These are phyloP conservation scores for Sebastes oblongus DNA, from an alignment of 2,797 vertebrate genomes.

Conservation along the genomic window DNA sequence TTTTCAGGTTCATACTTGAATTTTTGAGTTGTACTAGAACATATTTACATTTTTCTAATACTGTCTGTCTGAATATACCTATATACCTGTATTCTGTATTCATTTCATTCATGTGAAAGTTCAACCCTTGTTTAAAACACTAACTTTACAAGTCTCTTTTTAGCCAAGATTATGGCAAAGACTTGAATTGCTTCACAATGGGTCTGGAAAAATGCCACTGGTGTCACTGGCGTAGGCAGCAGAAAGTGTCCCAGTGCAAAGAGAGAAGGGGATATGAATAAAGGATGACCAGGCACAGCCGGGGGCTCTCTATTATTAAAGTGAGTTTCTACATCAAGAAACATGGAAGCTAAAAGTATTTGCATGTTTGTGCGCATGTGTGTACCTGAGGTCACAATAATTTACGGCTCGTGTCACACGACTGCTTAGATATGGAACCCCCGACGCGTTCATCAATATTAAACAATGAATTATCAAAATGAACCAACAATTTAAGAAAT, in stretches of 20 bases:
- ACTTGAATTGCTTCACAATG: not conserved
- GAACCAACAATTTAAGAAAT: not conserved
- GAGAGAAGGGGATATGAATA: constrained; percentile 54
- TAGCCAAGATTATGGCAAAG: not conserved
- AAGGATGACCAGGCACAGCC: constrained; percentile 46
- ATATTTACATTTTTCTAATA: too few relatives aligned
- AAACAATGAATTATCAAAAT: not conserved
- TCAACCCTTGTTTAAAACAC: not conserved
- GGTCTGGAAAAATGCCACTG: constrained; percentile 4
- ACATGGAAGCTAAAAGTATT: constrained; percentile 42
- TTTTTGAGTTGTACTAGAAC: too few relatives aligned
- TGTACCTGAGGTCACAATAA: not conserved
- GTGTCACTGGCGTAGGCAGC: constrained; percentile 18
- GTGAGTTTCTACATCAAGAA: constrained; percentile 46
- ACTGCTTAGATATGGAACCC: not conserved
- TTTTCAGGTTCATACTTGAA: too few relatives aligned
- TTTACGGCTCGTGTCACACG: not conserved
- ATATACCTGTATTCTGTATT: too few relatives aligned
- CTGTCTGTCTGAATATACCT: too few relatives aligned
- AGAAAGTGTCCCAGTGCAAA: constrained; percentile 23
- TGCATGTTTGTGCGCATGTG: constrained; percentile 13
- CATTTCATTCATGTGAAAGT: not conserved
- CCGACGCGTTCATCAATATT: not conserved
- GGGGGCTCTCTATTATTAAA: constrained; percentile 64
- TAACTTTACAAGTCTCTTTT: not conserved